Evolutionary conservation across 2,797 vertebrate species (phyloP).

Genomic region (Simalia tracyae): DNA sequence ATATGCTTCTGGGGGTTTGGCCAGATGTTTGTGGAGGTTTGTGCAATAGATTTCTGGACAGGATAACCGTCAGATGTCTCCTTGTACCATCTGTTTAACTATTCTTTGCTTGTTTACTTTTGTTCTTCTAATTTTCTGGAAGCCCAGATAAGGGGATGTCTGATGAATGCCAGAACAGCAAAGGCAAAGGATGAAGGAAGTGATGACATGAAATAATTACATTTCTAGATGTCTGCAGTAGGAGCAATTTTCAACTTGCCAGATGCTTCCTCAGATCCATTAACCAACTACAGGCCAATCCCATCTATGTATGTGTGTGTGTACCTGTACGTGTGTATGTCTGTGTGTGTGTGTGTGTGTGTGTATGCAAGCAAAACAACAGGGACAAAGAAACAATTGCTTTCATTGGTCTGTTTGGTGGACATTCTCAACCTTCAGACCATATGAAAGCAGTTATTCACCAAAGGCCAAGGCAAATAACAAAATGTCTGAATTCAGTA

Average conservation of each 20-base stretch:
- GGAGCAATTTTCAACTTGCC: not conserved
- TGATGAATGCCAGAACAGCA: slow-evolving; percentile 4
- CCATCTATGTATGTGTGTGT: not conserved
- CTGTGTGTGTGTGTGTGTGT: not conserved
- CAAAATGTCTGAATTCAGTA: not conserved
- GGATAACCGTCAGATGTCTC: too few species aligned
- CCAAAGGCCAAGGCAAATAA: not conserved
- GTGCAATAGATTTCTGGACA: too few species aligned
- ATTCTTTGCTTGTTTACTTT: not conserved
- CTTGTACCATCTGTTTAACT: not conserved
- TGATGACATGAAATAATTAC: not conserved
- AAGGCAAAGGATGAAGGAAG: not conserved
- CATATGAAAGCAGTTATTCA: not conserved
- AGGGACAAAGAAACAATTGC: not conserved
- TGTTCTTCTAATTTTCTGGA: not conserved
- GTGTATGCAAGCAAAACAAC: not conserved
- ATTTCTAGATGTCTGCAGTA: not conserved
- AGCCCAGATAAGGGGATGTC: not conserved
- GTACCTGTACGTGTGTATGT: not conserved
- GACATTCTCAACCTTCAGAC: not conserved
- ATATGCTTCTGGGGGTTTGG: not conserved
- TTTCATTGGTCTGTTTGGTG: not conserved
- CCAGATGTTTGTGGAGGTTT: not conserved
- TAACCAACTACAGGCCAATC: not conserved
- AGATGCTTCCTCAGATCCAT: not conserved